Conservation (phyloP, 2,888 invertebrate species). For the Aleiodes testaceus region DNA sequence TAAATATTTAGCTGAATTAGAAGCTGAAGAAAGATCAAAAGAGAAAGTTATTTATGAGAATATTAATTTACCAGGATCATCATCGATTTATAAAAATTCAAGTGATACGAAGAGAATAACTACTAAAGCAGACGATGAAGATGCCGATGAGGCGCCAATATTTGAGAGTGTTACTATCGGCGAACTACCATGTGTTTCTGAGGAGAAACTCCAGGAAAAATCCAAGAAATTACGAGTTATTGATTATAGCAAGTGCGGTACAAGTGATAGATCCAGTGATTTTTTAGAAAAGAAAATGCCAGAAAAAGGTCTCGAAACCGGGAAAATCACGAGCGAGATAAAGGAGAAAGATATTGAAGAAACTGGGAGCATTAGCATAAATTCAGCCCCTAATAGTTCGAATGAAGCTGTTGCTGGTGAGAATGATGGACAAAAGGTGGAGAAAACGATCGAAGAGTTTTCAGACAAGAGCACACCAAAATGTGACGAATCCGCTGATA, state of each 20-base stretch:
- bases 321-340: constrained; percentile 53
- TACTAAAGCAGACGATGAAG: constrained; percentile 57
- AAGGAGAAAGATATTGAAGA: constrained; percentile 56
- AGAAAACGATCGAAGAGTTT: background rate
- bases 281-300: constrained; percentile 54
- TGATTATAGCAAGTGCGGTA: constrained; percentile 58
- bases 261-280: constrained; percentile 55
- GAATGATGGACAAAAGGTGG: constrained; percentile 33
- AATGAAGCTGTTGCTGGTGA: constrained; percentile 26
- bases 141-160: constrained; percentile 64
- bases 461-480: background rate
- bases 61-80: constrained; percentile 45
- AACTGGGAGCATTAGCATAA: constrained; percentile 50
- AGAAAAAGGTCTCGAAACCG: constrained; percentile 54
- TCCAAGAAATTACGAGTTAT: constrained; percentile 64
- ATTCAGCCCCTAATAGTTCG: constrained; percentile 48
- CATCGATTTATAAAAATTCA: constrained; percentile 30
- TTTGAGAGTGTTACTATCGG: constrained; percentile 65
- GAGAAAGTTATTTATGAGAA: constrained; percentile 52
- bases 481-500: background rate
- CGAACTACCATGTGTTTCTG: constrained; percentile 61
- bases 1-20: constrained; percentile 71
- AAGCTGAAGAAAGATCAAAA: constrained; percentile 67
- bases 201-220: constrained; percentile 61
- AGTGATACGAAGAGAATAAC: constrained; percentile 34